phyloP scores from a whole-genome alignment of 2,113 vertebrate genomes.

The Agelaius tricolor region DNA sequence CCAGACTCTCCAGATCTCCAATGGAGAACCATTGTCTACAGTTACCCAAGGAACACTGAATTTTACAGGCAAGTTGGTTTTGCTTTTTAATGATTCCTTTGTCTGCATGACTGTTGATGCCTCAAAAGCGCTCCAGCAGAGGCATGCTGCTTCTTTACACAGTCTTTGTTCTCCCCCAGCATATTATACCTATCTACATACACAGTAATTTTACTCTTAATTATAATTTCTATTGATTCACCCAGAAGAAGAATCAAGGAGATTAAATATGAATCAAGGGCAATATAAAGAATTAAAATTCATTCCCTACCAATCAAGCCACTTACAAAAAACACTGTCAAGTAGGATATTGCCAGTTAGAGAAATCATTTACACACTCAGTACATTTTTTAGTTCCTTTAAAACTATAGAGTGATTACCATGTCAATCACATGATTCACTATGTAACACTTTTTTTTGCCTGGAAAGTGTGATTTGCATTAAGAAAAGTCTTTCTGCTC shows the following conservation, averaged over 20 bases:
- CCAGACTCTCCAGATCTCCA: not conserved
- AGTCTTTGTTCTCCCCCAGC: not conserved
- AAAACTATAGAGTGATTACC: not conserved
- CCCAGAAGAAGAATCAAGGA: not conserved
- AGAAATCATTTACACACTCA: not conserved
- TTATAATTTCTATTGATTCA: not conserved
- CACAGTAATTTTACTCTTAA: not conserved
- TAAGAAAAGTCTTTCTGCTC: not conserved
- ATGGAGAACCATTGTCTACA: fast-evolving
- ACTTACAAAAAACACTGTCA: not conserved
- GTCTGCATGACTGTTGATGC: not conserved
- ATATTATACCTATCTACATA: not conserved
- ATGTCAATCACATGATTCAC: not conserved
- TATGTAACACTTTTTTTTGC: not conserved
- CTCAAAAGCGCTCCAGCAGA: not conserved
- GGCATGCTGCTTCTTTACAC: not conserved
- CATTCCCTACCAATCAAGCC: not conserved
- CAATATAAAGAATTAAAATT: not conserved
- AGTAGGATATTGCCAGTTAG: not conserved
- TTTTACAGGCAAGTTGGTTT: not conserved
- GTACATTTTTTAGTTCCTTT: not conserved
- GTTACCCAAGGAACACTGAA: not conserved
- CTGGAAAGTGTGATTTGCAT: not conserved
- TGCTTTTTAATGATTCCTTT: not conserved
- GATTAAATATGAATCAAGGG: not conserved